Evolutionary conservation across 2,113 vertebrate species (phyloP), one percentile per base, ranked within the genome.

Genomic region (Candoia aspera): DNA sequence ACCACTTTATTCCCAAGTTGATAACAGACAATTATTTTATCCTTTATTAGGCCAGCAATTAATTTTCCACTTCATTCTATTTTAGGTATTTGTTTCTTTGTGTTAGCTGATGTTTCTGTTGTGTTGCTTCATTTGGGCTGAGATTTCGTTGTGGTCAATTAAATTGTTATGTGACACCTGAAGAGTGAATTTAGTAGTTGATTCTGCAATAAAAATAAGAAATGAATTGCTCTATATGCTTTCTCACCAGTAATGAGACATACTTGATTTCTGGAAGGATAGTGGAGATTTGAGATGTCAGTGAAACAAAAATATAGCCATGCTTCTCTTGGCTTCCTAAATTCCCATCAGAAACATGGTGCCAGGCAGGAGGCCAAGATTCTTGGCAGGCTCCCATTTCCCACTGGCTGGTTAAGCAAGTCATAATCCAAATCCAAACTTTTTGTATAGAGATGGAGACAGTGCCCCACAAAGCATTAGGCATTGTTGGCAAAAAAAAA

Each of bases 351-450:
- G 42, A 26, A 46, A 59, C 87, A 88, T 84, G 58, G 42, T 37
- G 33, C 91, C 42, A 88, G 91, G 87, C 91, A 62, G 12, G 57
- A 33, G 58, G 87, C 91, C 91, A 92, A 89, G 42, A 29, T 26
- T 23, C 64, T 33, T 53, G 2, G 57, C 87, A 84, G 73, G 12
- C 46, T 62, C 73, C 68, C 8, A 58, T 89, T 88, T 92, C 55
- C 68, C 83, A 84, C 87, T 84, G 91, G 86, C 55, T 89, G 87
- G 91, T 84, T 92, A 84, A 92, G 57, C 57, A 55, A 92, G 73
- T 62, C 73, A 62, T 89, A 92, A 89, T 73, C 60, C 73, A 60
- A 26, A 13, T 53, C 83, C 86, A 73, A 62, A 33, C 55, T 3
- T 89, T 62, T 89, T 84, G 57, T 55, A 21, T n/a, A 26, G 60